Evolutionary conservation across 2,888 invertebrate genomes (phyloP).

Genomic region (Liposcelis brunnea): DNA sequence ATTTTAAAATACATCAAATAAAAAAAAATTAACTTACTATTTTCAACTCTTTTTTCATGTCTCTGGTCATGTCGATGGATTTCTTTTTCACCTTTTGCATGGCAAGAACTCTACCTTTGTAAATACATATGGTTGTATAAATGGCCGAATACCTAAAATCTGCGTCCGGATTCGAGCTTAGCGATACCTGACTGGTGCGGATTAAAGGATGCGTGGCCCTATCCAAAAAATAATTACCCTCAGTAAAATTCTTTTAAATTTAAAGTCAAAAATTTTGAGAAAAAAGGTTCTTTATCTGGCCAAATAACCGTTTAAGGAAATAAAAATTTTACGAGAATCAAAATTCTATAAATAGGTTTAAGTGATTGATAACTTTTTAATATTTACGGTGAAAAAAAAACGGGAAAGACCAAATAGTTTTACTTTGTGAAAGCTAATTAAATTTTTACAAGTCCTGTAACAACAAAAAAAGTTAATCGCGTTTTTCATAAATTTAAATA

Average conservation of each 20-base stretch:
- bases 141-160: conserved; percentile 81
- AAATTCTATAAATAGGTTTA: neutral
- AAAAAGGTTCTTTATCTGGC: neutral
- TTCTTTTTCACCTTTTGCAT: conserved; percentile 72
- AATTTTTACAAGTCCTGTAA: too few species aligned
- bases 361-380: too few species aligned
- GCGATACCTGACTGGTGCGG: conserved; percentile 73
- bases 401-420: too few species aligned
- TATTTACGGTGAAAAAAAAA: too few species aligned
- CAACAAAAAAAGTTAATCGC: too few species aligned
- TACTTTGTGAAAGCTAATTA: too few species aligned
- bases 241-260: neutral
- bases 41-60: conserved; percentile 86
- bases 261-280: neutral
- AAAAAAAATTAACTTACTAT: conserved; percentile 37
- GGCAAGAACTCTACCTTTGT: conserved; percentile 72
- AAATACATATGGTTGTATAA: conserved; percentile 78
- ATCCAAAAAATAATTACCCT: conserved; percentile 22
- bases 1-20: too few species aligned
- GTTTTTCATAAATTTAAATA: too few species aligned
- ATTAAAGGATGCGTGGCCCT: conserved; percentile 37
- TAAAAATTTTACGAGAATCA: neutral
- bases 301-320: too few species aligned
- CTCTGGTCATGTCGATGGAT: conserved; percentile 72
- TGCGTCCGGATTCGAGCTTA: conserved; percentile 81